Evolutionary conservation across 1,140 invertebrate genomes (phyloP).

Genomic region (Anthonomus grandis): DNA sequence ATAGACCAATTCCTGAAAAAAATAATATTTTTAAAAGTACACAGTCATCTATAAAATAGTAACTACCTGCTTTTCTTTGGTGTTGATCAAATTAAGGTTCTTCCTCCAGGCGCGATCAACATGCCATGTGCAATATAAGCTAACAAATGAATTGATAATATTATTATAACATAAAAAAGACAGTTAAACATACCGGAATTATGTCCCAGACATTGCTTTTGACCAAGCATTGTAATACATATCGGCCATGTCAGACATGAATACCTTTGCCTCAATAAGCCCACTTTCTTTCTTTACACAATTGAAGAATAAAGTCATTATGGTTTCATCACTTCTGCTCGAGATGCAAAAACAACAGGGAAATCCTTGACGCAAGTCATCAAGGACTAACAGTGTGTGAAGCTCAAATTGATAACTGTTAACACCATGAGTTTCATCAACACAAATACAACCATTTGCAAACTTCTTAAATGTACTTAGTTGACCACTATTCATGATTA

Average conservation of each 20-base stretch:
- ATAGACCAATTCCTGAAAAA: too few relatives aligned
- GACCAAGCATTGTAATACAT: slow-evolving; percentile 24
- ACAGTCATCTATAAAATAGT: not conserved
- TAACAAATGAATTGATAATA: not conserved
- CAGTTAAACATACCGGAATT: slow-evolving; percentile 12
- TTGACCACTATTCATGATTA: slow-evolving; percentile 5
- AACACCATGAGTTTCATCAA: slow-evolving; percentile 2
- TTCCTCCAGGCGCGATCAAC: slow-evolving; percentile 22
- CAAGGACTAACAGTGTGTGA: not conserved
- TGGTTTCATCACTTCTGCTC: not conserved
- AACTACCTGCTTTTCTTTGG: slow-evolving; percentile 2
- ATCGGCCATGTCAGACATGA: slow-evolving; percentile 27
- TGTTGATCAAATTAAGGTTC: slow-evolving; percentile 6
- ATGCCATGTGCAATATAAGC: slow-evolving; percentile 22
- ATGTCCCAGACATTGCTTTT: slow-evolving; percentile 13
- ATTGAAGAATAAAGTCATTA: slow-evolving; percentile 14
- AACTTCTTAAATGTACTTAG: not conserved
- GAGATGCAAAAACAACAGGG: not conserved
- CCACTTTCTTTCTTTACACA: slow-evolving; percentile 17
- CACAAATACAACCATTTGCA: not conserved
- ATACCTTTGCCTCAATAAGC: slow-evolving; percentile 11
- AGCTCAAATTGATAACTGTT: not conserved
- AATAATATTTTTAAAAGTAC: too few relatives aligned
- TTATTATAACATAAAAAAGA: too few relatives aligned
- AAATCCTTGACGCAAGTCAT: not conserved